Evolutionary conservation across 2,797 vertebrate species (phyloP).

Genomic region (Coregonus sp.): DNA sequence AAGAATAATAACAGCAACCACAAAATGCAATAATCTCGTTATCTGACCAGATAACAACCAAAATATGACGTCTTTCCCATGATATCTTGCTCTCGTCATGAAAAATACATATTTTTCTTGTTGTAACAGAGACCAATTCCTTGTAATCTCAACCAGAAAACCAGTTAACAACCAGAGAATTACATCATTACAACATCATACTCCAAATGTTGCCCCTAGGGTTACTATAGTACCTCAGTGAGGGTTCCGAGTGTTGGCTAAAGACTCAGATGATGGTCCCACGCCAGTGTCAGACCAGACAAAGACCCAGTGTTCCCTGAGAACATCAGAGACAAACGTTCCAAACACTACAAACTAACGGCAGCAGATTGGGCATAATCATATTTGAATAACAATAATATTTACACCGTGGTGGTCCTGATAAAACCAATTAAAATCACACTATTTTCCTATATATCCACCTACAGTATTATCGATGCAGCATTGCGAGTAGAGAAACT

Average conservation of each 20-base stretch:
- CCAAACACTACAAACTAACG: constrained; percentile 58
- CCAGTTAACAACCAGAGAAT: too few relatives aligned
- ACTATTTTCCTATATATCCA: constrained; percentile 34
- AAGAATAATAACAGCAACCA: neutral
- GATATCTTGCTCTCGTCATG: too few relatives aligned
- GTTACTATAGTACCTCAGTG: too few relatives aligned
- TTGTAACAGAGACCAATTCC: too few relatives aligned
- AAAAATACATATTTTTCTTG: too few relatives aligned
- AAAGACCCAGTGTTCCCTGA: constrained; percentile 73
- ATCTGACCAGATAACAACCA: neutral
- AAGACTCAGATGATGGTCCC: constrained; percentile 40
- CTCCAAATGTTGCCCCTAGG: too few relatives aligned
- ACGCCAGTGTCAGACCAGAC: constrained; percentile 48
- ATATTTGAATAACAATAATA: neutral
- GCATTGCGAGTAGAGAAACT: neutral
- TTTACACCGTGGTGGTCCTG: neutral
- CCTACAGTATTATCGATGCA: constrained; percentile 21
- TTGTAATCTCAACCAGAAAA: too few relatives aligned
- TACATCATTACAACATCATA: too few relatives aligned
- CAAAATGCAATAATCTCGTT: too few relatives aligned
- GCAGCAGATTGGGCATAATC: constrained; percentile 51
- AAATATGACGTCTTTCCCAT: neutral
- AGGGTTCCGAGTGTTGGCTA: constrained; percentile 15
- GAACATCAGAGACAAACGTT: constrained; percentile 66
- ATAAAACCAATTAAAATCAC: constrained; percentile 22